These are phyloP conservation scores for Halichondria panicea DNA, from an alignment of 37 sponge, comb jelly and placozoan species.

Conservation along the genomic window DNA sequence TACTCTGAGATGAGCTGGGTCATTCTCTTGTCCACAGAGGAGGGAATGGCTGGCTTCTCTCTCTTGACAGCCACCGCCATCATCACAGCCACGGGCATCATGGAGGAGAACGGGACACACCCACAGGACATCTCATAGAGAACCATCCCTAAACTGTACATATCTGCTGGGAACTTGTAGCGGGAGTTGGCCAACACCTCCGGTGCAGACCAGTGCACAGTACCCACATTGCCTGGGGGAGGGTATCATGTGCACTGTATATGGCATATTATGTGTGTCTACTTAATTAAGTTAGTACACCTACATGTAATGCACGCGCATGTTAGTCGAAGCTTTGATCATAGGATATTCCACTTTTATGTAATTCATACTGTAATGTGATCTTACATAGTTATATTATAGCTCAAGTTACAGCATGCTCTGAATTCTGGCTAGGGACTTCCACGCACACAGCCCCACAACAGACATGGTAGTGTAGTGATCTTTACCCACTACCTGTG, in stretches of 20 bases:
- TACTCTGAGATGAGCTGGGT: conserved; percentile 44
- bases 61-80: conserved; percentile 77
- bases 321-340: neutral
- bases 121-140: conserved; percentile 78
- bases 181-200: conserved; percentile 75
- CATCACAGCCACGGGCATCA: conserved; percentile 79
- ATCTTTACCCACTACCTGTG: conserved; percentile 48
- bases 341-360: too few relatives aligned
- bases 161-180: conserved; percentile 81
- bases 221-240: conserved; percentile 80
- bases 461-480: neutral
- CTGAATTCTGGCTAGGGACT: neutral
- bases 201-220: conserved; percentile 90
- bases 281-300: neutral
- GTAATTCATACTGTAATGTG: too few relatives aligned
- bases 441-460: neutral
- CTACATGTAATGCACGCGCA: neutral
- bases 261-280: neutral
- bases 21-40: conserved; percentile 4
- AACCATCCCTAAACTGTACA: conserved; percentile 89
- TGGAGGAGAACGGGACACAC: conserved; percentile 62
- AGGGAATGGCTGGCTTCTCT: conserved; percentile 53
- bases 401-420: neutral
- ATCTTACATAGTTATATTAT: neutral
- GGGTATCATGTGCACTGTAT: neutral